Evolutionary conservation across 2,113 vertebrate species (phyloP).

Genomic region (Pimephales promelas): DNA sequence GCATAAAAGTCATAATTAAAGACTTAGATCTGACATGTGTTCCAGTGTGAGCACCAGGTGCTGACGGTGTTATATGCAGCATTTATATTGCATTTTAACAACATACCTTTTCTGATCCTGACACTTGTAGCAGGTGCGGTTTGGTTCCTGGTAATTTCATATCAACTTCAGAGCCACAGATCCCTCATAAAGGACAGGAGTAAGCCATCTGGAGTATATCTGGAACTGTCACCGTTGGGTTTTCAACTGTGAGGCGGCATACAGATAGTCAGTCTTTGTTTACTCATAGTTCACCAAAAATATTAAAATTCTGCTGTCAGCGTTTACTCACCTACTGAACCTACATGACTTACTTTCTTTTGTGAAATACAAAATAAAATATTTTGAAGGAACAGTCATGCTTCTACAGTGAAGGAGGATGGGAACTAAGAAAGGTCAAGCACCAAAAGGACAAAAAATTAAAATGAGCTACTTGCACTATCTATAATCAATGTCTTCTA

Average conservation of each 20-base stretch:
- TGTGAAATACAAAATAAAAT: too few relatives aligned
- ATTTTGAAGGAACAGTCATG: too few relatives aligned
- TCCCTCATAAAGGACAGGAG: neutral
- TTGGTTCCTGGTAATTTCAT: neutral
- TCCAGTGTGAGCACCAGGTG: neutral
- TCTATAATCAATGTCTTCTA: too few relatives aligned
- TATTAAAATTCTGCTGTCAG: neutral
- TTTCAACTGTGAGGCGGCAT: neutral
- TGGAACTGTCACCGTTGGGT: neutral
- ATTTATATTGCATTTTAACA: slow-evolving; percentile 23
- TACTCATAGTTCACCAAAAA: neutral
- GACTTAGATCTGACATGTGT: neutral
- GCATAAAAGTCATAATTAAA: neutral
- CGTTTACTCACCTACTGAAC: too few relatives aligned
- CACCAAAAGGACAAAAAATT: too few relatives aligned
- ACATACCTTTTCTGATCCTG: neutral
- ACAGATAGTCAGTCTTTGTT: neutral
- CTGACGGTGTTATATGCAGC: neutral
- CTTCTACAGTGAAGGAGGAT: too few relatives aligned
- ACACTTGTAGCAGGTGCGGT: neutral
- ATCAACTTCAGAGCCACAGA: neutral
- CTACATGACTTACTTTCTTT: neutral
- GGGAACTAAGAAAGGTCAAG: too few relatives aligned
- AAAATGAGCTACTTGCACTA: too few relatives aligned
- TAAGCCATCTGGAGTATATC: neutral